Percentiles rank a stretch among this genome's conserved stretches.
phyloP scores from a whole-genome alignment of 2,888 invertebrate species.

The Dryobotodes eremita region DNA sequence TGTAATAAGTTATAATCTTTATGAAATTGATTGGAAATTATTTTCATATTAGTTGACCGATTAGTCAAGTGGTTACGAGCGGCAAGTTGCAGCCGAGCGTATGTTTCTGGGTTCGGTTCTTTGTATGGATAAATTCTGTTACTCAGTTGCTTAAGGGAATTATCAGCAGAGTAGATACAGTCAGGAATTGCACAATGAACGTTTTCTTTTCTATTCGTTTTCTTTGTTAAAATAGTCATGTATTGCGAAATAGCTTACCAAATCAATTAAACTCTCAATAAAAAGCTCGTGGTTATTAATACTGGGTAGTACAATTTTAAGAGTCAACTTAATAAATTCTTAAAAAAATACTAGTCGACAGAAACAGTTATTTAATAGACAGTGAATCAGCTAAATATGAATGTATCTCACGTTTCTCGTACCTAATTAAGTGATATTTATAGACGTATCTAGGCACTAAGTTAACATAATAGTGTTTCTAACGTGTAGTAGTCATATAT shows the following conservation, averaged over 20 bases:
- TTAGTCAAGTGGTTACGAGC: conserved; percentile 5
- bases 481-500: conserved; percentile 61
- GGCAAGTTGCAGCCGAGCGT: not conserved
- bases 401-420: conserved; percentile 56
- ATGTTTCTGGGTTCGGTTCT: not conserved
- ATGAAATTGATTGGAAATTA: conserved; percentile 6
- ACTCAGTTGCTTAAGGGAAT: not conserved
- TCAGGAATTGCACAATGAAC: not conserved
- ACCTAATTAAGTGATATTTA: conserved; percentile 59
- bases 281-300: not conserved
- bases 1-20: conserved; percentile 11
- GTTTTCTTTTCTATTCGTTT: not conserved
- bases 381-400: conserved; percentile 47
- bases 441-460: conserved; percentile 42
- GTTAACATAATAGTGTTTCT: conserved; percentile 58
- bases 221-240: not conserved
- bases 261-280: not conserved
- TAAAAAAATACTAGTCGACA: not conserved
- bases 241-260: not conserved
- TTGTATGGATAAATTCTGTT: not conserved
- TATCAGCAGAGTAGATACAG: not conserved
- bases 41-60: not conserved
- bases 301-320: not conserved
- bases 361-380: conserved; percentile 7
- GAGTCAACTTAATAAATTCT: not conserved